Percentiles rank a stretch among this genome's conserved stretches.
These are phyloP conservation scores for Metalampra italica DNA, from an alignment of 2,888 invertebrate species.

Conservation along the genomic window DNA sequence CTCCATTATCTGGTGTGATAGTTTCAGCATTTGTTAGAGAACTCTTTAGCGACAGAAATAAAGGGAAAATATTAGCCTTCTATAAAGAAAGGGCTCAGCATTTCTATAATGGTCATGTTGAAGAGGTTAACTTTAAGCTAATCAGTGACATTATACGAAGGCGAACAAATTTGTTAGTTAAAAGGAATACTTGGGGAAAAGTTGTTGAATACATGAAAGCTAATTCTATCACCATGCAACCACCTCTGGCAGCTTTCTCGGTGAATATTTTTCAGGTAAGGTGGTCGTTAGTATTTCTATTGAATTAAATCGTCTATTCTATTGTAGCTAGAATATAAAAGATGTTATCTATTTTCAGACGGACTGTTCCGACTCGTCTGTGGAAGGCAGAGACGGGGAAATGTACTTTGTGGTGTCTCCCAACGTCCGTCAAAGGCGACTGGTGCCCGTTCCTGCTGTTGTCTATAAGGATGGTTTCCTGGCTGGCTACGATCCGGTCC, in stretches of 20 bases:
- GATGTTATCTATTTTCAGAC: constrained; percentile 77
- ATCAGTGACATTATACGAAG: constrained; percentile 90
- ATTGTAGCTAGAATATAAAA: neutral
- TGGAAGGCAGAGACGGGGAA: constrained; percentile 89
- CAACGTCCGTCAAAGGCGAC: constrained; percentile 85
- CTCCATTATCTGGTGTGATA: constrained; percentile 84
- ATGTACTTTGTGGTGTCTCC: constrained; percentile 92
- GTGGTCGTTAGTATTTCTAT: constrained; percentile 15
- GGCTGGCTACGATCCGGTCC: constrained; percentile 90
- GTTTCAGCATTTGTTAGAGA: constrained; percentile 90
- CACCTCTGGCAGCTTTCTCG: constrained; percentile 89
- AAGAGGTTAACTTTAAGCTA: constrained; percentile 89
- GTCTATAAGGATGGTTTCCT: constrained; percentile 87
- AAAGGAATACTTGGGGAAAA: constrained; percentile 87
- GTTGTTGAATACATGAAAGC: constrained; percentile 87
- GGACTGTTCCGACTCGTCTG: constrained; percentile 86
- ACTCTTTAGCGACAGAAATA: constrained; percentile 88
- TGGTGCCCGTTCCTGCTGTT: constrained; percentile 91
- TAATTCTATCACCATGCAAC: constrained; percentile 83
- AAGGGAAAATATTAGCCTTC: constrained; percentile 89
- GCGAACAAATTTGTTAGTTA: constrained; percentile 87
- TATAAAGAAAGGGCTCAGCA: constrained; percentile 93
- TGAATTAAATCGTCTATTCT: neutral
- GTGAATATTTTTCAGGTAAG: constrained; percentile 89
- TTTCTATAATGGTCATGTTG: constrained; percentile 91